Conservation (phyloP, 2,888 invertebrate species). For the Isoperla grammatica region DNA sequence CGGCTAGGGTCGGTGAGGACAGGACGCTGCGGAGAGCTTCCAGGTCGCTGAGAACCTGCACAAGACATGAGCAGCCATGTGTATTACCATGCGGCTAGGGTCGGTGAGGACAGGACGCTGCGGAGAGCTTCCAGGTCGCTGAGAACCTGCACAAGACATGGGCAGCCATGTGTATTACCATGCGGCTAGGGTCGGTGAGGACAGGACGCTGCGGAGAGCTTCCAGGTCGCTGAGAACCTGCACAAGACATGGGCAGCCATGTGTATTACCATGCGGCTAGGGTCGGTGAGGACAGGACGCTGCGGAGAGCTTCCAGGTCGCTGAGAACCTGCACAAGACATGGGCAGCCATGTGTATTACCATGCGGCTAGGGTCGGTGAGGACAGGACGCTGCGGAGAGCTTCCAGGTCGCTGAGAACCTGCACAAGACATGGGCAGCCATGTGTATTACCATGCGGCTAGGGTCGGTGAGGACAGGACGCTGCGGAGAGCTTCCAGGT, state of each 20-base stretch:
- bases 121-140: constrained; percentile 50
- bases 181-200: constrained; percentile 55
- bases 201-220: constrained; percentile 51
- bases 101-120: constrained; percentile 52
- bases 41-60: constrained; percentile 44
- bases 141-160: constrained; percentile 54
- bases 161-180: constrained; percentile 66
- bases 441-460: constrained; percentile 64
- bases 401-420: constrained; percentile 45
- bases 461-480: constrained; percentile 54
- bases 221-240: constrained; percentile 46
- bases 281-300: constrained; percentile 53
- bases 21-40: constrained; percentile 52
- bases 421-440: constrained; percentile 61
- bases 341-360: constrained; percentile 69
- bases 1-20: constrained; percentile 55
- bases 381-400: constrained; percentile 51
- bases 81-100: constrained; percentile 59
- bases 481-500: constrained; percentile 50
- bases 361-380: constrained; percentile 57
- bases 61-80: constrained; percentile 70
- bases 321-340: constrained; percentile 49
- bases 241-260: constrained; percentile 65
- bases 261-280: constrained; percentile 61
- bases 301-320: constrained; percentile 50